These are phyloP conservation scores for Eupithecia subfuscata DNA, from an alignment of 2,888 invertebrate genomes.

Conservation along the genomic window DNA sequence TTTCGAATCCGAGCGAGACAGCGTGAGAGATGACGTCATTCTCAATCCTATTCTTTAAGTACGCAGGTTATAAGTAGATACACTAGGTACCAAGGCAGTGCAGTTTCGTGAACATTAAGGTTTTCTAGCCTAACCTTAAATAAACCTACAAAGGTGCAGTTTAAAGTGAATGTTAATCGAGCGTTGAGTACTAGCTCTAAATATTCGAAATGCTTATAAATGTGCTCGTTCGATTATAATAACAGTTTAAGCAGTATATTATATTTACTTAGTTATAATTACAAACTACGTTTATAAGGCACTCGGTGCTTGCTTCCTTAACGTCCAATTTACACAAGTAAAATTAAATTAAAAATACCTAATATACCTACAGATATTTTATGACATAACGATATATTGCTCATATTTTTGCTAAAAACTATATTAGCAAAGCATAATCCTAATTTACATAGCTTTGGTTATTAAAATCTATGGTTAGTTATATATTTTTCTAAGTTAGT, in stretches of 20 bases:
- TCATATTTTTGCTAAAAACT: slow-evolving; percentile 23
- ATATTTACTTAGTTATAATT: slow-evolving; percentile 37
- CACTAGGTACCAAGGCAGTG: background rate
- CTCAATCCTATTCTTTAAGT: background rate
- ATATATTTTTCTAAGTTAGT: background rate
- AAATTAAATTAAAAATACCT: background rate
- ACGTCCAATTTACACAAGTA: slow-evolving; percentile 30
- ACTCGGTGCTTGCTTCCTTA: slow-evolving; percentile 70
- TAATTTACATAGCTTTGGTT: slow-evolving; percentile 2
- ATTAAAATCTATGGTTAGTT: background rate
- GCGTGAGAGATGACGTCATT: background rate
- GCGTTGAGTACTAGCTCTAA: background rate
- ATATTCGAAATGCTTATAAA: background rate
- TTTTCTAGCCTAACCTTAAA: background rate
- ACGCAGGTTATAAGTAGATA: background rate
- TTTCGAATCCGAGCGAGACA: background rate
- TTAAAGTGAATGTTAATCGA: background rate
- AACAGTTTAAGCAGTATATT: background rate
- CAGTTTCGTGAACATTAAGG: background rate
- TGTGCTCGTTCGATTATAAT: background rate
- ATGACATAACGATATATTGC: slow-evolving; percentile 31
- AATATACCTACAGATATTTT: background rate
- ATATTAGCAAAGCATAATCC: background rate
- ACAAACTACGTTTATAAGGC: slow-evolving; percentile 78
- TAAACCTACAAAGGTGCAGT: slow-evolving; percentile 1